phyloP scores from a whole-genome alignment of 2,113 vertebrate species.

The Aviceda subcristata region DNA sequence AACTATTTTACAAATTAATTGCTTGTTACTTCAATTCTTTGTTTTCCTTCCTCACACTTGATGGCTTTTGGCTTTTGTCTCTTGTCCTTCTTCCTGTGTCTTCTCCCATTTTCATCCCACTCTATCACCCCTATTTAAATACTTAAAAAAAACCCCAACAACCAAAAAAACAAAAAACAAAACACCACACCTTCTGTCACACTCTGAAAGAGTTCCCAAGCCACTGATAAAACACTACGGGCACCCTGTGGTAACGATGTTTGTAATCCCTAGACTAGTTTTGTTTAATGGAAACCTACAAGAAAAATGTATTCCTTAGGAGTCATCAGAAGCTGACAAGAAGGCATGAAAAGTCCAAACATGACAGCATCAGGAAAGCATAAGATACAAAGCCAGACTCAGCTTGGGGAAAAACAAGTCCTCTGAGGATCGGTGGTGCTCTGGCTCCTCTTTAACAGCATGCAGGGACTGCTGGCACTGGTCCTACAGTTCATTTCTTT shows the following conservation, averaged over 20 bases:
- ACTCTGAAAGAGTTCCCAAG: neutral
- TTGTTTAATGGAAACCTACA: neutral
- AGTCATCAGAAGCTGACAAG: neutral
- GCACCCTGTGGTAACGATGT: rapidly evolving
- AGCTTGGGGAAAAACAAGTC: neutral
- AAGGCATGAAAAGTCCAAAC: neutral
- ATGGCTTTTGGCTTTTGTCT: neutral
- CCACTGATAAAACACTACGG: neutral
- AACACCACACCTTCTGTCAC: neutral
- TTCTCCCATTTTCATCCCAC: neutral
- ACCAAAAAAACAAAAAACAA: too few species aligned
- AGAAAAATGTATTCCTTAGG: neutral
- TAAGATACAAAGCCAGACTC: neutral
- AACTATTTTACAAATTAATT: neutral
- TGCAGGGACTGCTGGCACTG: neutral
- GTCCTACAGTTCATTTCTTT: neutral
- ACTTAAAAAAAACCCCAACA: too few species aligned
- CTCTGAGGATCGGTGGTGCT: neutral
- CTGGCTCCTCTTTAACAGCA: neutral
- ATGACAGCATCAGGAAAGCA: neutral
- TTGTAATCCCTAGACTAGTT: neutral
- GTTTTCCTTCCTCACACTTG: neutral
- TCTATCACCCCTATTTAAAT: neutral
- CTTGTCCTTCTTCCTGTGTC: neutral
- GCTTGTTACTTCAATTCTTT: neutral